Evolutionary conservation across 1,140 invertebrate species (phyloP).

Genomic region (Cylas formicarius): DNA sequence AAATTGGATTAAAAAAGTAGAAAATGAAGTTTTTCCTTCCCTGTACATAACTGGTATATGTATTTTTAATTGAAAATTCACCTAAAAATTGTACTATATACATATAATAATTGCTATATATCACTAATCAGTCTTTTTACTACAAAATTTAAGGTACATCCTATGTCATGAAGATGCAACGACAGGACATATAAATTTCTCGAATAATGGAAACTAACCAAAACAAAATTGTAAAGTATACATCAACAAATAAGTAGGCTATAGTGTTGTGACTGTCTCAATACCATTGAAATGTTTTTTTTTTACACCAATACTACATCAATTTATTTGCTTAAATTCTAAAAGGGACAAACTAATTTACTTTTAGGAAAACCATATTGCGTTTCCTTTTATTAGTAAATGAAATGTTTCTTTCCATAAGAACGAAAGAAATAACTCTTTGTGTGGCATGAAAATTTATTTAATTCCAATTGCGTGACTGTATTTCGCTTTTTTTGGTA

Average conservation of each 20-base stretch:
- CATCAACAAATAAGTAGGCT: conserved; percentile 1
- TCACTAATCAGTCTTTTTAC: conserved; percentile 11
- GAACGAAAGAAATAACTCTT: too few species aligned
- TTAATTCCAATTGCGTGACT: too few species aligned
- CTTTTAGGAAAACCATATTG: too few species aligned
- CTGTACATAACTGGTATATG: not conserved
- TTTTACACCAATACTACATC: conserved; percentile 7
- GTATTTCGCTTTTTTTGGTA: too few species aligned
- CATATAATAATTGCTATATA: conserved; percentile 3
- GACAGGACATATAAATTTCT: too few species aligned
- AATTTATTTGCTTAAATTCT: too few species aligned
- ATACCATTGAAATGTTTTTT: not conserved
- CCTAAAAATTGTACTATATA: conserved; percentile 7
- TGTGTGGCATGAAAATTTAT: too few species aligned
- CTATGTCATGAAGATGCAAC: not conserved
- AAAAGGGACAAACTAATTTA: too few species aligned
- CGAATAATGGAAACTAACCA: not conserved
- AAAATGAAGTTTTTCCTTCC: not conserved
- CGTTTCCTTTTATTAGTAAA: too few species aligned
- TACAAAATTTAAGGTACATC: conserved; percentile 2
- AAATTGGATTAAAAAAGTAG: not conserved
- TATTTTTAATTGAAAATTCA: conserved; percentile 4
- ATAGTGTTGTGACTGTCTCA: not conserved
- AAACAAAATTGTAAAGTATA: not conserved
- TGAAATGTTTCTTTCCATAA: too few species aligned